Conservation (phyloP, 2,888 invertebrate species). For the Drosophila imparisetae region DNA sequence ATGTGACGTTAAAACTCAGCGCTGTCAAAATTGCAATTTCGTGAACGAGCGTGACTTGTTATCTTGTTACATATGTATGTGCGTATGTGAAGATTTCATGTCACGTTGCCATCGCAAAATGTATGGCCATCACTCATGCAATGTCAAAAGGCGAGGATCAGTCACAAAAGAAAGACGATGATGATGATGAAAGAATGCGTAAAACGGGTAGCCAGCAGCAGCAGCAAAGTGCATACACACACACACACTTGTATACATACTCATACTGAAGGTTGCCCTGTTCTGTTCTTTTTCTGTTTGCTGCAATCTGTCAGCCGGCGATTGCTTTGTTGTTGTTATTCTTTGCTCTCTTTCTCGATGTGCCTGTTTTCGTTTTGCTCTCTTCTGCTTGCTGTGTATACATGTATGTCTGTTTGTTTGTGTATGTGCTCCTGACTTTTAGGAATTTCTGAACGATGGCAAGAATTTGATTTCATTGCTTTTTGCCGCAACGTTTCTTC, state of each 20-base stretch:
- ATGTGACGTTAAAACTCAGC: background rate
- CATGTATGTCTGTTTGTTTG: constrained; percentile 9
- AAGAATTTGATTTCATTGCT: constrained; percentile 78
- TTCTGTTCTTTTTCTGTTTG: constrained; percentile 39
- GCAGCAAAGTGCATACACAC: constrained; percentile 41
- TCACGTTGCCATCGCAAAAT: constrained; percentile 63
- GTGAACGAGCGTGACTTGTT: constrained; percentile 42
- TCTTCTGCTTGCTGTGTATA: background rate
- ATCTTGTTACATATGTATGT: background rate
- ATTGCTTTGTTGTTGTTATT: constrained; percentile 48
- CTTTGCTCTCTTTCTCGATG: constrained; percentile 26
- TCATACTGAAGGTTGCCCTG: constrained; percentile 55
- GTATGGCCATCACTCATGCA: constrained; percentile 56
- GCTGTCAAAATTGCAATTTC: constrained; percentile 8
- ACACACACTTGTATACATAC: constrained; percentile 10
- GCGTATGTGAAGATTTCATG: constrained; percentile 29
- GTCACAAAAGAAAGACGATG: constrained; percentile 69
- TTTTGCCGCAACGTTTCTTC: constrained; percentile 62
- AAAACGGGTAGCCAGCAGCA: constrained; percentile 67
- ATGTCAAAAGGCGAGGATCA: constrained; percentile 76
- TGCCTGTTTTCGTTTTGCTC: constrained; percentile 37
- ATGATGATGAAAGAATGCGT: constrained; percentile 71
- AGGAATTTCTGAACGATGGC: constrained; percentile 79
- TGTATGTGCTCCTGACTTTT: constrained; percentile 65
- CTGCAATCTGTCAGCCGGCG: constrained; percentile 75